Conservation (phyloP, 2,113 vertebrate genomes). For the Phyllostomus discolor region DNA sequence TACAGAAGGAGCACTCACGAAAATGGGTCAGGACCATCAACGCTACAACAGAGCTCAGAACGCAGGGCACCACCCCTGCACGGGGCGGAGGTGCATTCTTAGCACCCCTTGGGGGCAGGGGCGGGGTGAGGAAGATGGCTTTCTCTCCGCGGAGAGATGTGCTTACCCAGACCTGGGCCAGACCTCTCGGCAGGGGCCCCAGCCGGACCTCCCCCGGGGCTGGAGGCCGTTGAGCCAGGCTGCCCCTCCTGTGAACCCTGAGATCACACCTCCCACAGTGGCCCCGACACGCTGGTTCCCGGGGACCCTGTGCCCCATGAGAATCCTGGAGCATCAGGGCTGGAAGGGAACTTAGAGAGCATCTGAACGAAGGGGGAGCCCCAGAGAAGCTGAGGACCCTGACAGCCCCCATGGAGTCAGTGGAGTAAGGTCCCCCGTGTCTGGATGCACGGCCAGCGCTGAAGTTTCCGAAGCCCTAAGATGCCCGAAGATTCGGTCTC, state of each 20-base stretch:
- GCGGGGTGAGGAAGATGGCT: neutral
- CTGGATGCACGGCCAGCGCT: neutral
- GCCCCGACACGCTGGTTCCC: no score
- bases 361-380: neutral
- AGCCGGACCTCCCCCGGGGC: neutral
- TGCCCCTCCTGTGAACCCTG: neutral
- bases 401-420: neutral
- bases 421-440: fast-evolving
- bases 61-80: neutral
- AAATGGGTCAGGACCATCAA: constrained; percentile 6
- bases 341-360: neutral
- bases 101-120: neutral
- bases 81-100: fast-evolving
- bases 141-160: neutral
- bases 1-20: neutral
- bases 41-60: neutral
- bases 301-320: neutral
- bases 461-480: neutral
- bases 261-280: neutral
- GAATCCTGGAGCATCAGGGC: neutral
- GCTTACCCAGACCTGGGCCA: neutral
- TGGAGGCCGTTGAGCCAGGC: neutral
- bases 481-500: neutral
- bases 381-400: neutral
- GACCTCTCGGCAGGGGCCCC: neutral